Evolutionary conservation across 2,797 vertebrate genomes (phyloP), one percentile per base, ranked within the genome.

Genomic region (Microtus agrestis): DNA sequence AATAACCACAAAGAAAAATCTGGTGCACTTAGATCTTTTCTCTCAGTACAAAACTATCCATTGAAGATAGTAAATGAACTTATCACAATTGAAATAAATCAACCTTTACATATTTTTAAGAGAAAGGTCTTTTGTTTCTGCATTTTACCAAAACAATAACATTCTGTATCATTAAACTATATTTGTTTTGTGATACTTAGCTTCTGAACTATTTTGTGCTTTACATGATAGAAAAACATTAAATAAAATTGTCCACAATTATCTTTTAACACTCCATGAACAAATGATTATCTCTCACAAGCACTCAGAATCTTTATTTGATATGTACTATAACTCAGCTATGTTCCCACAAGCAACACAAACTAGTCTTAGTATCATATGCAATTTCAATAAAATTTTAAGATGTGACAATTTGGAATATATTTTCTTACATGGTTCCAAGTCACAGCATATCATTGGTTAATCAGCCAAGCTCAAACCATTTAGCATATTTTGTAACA

Each of bases 141-240:
- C 40, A 77, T 5, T 84, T 87, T 92, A 84, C 56, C 40, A 81
- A 27, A 96, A 86, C 48, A 88, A 34, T 56, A 78, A 56, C 69
- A 82, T n/a, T 89, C 12, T 78, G 23, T 56, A 76, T 81, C 54
- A 94, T 84, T 86, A 93, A 94, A 82, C 0, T 14, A 67, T 17
- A 89, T 17, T 89, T 4, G 9, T 89, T 48, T 89, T 91, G 69
- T 40, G 48, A 82, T 94, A 89, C 81, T 78, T 2, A 77, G 69
- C 29, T 86, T 93, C 34, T 86, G n/a, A 96, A 76, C 12, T 46
- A 37, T 80, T 56, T 14, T 82, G 61, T 69, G 11, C 71, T 92
- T 93, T 95, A 92, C 63, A 67, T 74, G 54, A 79, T 21, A 94
- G 51, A 10, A 95, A 96, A 90, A 74, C 63, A 54, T 48, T 89